Percentiles rank a stretch among this genome's conserved stretches.
phyloP scores from a whole-genome alignment of 2,888 invertebrate species.

The Magallana nippona region DNA sequence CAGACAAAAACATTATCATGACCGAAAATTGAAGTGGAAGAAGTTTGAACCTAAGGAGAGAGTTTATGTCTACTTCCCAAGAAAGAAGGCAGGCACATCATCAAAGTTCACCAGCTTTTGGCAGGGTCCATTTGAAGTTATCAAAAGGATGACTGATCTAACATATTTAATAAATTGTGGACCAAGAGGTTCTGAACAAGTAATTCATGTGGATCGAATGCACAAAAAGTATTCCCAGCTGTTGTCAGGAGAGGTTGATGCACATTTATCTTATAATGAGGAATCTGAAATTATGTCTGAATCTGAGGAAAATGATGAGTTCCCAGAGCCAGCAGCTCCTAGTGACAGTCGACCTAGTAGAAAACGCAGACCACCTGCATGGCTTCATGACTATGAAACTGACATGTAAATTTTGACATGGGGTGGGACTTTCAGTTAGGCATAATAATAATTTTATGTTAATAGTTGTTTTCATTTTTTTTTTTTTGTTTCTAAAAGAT shows the following conservation, averaged over 20 bases:
- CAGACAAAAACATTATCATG: slow-evolving; percentile 49
- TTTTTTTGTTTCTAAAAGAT: background rate
- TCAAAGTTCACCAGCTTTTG: background rate
- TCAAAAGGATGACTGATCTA: no score
- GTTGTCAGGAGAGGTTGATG: background rate
- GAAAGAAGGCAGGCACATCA: no score
- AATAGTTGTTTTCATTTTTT: background rate
- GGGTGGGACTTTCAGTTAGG: background rate
- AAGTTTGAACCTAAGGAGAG: no score
- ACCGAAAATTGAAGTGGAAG: slow-evolving; percentile 3
- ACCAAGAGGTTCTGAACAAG: background rate
- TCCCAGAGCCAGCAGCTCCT: no score
- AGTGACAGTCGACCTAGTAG: no score
- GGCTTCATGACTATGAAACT: background rate
- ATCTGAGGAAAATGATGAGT: no score
- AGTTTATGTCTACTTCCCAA: no score
- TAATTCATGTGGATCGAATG: background rate
- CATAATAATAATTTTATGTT: background rate
- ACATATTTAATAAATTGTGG: no score
- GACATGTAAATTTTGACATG: background rate
- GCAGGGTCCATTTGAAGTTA: no score
- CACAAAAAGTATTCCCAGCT: background rate
- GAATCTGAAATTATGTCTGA: background rate
- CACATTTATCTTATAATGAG: background rate
- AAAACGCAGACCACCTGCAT: no score